Evolutionary conservation across 2,888 invertebrate species (phyloP).

Genomic region (Tipula vernalis): DNA sequence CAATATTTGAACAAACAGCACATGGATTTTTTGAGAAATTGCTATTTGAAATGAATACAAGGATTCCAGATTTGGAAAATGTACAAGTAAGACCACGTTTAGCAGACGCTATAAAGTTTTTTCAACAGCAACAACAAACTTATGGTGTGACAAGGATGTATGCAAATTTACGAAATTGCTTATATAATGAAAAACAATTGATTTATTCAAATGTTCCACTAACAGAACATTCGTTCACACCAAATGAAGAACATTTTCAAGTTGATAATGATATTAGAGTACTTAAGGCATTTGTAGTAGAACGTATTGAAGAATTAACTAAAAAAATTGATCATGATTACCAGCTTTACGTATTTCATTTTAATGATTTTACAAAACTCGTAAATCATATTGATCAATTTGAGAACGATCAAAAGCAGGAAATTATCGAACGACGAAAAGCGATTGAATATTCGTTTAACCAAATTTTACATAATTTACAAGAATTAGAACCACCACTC

Average conservation of each 20-base stretch:
- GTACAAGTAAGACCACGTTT: conserved; percentile 9
- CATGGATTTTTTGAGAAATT: conserved; percentile 25
- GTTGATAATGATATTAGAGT: background rate
- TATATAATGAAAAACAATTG: conserved; percentile 30
- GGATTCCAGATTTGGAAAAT: conserved; percentile 12
- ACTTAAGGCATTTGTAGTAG: background rate
- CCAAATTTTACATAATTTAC: conserved; percentile 13
- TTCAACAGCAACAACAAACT: conserved; percentile 23
- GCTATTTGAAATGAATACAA: conserved; percentile 9
- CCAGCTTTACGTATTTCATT: conserved; percentile 16
- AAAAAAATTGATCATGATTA: conserved; percentile 15
- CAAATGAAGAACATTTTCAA: background rate
- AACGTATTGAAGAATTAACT: background rate
- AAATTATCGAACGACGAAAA: background rate
- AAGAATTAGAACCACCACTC: conserved; percentile 17
- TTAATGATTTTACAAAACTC: conserved; percentile 13
- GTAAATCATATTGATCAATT: background rate
- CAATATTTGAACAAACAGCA: conserved; percentile 25
- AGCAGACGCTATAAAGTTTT: conserved; percentile 17
- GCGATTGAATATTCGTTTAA: background rate
- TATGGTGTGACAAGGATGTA: conserved; percentile 26
- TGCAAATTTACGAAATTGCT: conserved; percentile 28
- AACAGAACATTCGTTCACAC: background rate
- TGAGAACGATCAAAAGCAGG: background rate
- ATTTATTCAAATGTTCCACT: background rate